A percentile compares a stretch with the other conserved stretches of the same genome.
Conservation (phyloP, 2,113 vertebrate species). For the Xiphias gladius region DNA sequence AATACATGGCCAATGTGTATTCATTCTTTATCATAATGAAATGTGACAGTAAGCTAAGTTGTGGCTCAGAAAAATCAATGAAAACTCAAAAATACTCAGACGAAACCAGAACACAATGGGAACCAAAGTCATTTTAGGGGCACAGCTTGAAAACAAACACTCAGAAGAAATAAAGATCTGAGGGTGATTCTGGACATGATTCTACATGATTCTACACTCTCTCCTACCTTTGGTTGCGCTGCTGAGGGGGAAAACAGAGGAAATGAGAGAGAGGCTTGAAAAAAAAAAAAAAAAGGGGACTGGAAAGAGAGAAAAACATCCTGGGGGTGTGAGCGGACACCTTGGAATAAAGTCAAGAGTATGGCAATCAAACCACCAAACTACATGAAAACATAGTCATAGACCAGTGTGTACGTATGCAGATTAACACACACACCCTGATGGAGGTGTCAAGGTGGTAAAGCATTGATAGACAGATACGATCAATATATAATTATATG, state of each 20-base stretch:
- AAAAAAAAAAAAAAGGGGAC: conserved; percentile 33
- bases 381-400: conserved; percentile 25
- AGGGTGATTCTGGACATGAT: conserved; percentile 53
- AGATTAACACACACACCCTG: conserved; percentile 33
- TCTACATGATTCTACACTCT: too few relatives aligned
- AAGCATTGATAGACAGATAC: conserved; percentile 57
- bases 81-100: background rate
- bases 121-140: background rate
- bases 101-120: background rate
- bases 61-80: background rate
- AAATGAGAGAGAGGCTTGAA: conserved; percentile 30
- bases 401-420: conserved; percentile 1
- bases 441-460: conserved; percentile 25
- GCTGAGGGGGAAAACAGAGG: conserved; percentile 57
- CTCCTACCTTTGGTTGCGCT: conserved; percentile 76
- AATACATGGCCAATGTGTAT: background rate
- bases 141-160: conserved; percentile 4
- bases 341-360: conserved; percentile 7
- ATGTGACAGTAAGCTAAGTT: background rate
- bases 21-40: background rate
- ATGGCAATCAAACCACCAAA: conserved; percentile 28
- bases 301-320: conserved; percentile 42
- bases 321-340: conserved; percentile 6
- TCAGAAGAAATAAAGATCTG: conserved; percentile 12
- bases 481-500: conserved; percentile 55